Evolutionary conservation across 1,140 invertebrate species (phyloP).

Genomic region (Drosophila biarmipes): DNA sequence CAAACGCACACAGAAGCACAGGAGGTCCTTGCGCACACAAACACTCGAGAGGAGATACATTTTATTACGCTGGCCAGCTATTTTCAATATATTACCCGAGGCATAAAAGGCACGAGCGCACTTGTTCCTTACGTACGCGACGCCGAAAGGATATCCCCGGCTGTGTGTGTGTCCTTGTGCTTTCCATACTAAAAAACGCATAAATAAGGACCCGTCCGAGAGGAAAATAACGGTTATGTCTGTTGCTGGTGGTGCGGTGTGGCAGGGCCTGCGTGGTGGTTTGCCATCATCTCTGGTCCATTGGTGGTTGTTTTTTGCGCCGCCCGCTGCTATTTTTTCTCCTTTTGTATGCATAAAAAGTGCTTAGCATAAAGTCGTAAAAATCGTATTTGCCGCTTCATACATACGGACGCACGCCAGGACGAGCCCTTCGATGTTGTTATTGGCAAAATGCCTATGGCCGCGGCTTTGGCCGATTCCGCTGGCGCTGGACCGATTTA

Average conservation of each 20-base stretch:
- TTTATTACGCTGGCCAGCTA: conserved; percentile 81
- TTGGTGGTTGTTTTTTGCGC: conserved; percentile 62
- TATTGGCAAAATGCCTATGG: conserved; percentile 73
- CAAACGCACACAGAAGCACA: conserved; percentile 31
- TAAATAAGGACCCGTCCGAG: conserved; percentile 71
- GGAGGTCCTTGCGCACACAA: conserved; percentile 10
- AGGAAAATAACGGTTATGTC: conserved; percentile 74
- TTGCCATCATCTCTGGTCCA: conserved; percentile 27
- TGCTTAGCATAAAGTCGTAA: conserved; percentile 83
- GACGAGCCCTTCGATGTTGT: conserved; percentile 55
- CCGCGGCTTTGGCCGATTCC: conserved; percentile 27
- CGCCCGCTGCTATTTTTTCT: conserved; percentile 9
- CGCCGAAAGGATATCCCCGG: conserved; percentile 65
- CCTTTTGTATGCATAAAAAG: conserved; percentile 76
- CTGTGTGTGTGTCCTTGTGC: conserved; percentile 42
- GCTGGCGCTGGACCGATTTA: conserved; percentile 55
- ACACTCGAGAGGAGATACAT: conserved; percentile 50
- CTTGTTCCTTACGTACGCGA: conserved; percentile 67
- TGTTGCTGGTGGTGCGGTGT: conserved; percentile 32
- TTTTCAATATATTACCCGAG: conserved; percentile 80
- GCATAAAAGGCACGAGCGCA: conserved; percentile 73
- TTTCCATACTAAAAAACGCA: conserved; percentile 83
- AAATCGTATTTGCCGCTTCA: conserved; percentile 79
- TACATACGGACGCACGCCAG: conserved; percentile 25
- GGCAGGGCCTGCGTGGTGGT: conserved; percentile 37